Percentiles rank a stretch among this genome's conserved stretches.
Conservation (phyloP, 2,888 invertebrate species). For the Pristionchus entomophagus region DNA sequence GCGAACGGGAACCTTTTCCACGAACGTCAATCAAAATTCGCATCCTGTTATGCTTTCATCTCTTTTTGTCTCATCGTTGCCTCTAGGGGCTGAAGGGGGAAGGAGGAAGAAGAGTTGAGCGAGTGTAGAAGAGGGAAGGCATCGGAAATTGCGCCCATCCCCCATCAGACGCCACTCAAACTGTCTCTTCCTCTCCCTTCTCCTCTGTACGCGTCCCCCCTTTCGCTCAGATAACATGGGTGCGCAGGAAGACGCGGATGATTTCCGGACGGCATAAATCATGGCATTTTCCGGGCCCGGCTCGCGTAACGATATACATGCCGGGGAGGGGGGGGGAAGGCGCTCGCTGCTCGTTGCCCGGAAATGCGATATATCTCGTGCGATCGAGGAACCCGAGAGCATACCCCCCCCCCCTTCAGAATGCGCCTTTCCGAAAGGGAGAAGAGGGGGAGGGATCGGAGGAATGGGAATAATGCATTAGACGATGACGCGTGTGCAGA, state of each 20-base stretch:
- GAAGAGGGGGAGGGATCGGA: neutral
- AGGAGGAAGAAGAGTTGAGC: neutral
- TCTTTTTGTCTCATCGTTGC: neutral
- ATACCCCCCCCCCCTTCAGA: neutral
- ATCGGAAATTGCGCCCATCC: neutral
- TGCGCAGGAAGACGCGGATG: too few relatives aligned
- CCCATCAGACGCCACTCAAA: neutral
- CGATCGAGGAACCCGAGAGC: conserved; percentile 13
- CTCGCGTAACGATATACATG: neutral
- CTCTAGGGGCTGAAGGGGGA: neutral
- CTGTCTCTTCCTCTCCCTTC: too few relatives aligned
- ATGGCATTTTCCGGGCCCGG: neutral
- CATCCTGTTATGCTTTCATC: conserved; percentile 8
- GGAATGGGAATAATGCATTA: neutral
- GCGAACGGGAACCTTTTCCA: neutral
- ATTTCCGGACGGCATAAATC: conserved; percentile 13
- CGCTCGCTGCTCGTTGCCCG: neutral
- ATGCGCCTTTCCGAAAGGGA: neutral
- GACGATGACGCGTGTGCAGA: neutral
- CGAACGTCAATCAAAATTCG: conserved; percentile 17
- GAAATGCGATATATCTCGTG: conserved; percentile 36
- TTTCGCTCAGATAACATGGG: too few relatives aligned
- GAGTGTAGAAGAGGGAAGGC: neutral
- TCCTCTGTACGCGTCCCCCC: too few relatives aligned
- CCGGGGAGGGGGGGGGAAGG: neutral